phyloP scores from a whole-genome alignment of 2,797 vertebrate species.

The Pipistrellus pipistrellus region DNA sequence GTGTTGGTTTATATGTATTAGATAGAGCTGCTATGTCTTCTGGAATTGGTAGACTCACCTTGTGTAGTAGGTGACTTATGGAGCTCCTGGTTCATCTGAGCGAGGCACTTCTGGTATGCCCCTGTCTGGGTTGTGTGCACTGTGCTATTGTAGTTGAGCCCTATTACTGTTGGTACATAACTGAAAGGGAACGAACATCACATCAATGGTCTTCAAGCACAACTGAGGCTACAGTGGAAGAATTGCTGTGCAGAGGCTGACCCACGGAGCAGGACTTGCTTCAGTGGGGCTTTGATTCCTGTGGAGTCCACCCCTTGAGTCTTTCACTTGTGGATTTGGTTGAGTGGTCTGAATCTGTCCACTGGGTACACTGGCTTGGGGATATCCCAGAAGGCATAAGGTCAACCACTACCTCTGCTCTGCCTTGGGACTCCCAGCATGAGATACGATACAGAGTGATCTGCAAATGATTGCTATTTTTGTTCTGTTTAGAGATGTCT shows the following conservation, averaged over 20 bases:
- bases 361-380: neutral
- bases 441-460: neutral
- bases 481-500: neutral
- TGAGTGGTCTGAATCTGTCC: neutral
- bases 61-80: neutral
- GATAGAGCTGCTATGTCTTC: neutral
- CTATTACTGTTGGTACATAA: too few relatives aligned
- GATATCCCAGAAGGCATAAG: neutral
- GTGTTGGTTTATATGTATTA: neutral
- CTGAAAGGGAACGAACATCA: too few relatives aligned
- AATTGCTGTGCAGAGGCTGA: too few relatives aligned
- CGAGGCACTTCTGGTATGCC: neutral
- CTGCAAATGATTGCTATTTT: neutral
- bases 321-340: neutral
- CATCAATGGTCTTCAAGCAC: too few relatives aligned
- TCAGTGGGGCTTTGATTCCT: neutral
- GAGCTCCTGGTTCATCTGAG: neutral
- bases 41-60: neutral
- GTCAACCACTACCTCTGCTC: neutral
- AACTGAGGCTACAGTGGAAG: too few relatives aligned
- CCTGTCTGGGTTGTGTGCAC: neutral
- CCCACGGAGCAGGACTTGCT: neutral
- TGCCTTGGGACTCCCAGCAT: neutral
- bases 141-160: neutral
- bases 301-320: neutral